Percentiles rank a stretch among this genome's conserved stretches.
These are phyloP conservation scores for Acinonyx jubatus DNA, from an alignment of 2,113 vertebrate genomes.

Conservation along the genomic window DNA sequence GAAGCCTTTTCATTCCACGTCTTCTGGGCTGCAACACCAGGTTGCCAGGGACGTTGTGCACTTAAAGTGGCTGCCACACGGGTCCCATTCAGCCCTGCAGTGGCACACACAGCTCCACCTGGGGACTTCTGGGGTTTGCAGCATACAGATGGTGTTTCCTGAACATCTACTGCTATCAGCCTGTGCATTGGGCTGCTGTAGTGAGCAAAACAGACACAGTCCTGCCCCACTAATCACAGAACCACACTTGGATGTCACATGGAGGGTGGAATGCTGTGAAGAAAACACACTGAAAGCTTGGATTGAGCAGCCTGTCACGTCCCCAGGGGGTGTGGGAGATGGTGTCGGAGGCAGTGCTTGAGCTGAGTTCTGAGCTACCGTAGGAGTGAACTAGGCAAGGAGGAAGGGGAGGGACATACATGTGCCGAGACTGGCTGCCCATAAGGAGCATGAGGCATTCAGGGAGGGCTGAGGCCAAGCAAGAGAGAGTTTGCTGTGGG, in stretches of 20 bases:
- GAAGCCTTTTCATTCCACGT: not conserved
- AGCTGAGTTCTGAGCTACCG: not conserved
- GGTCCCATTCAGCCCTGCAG: not conserved
- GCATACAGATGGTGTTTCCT: not conserved
- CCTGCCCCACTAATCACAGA: not conserved
- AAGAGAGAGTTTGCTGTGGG: not conserved
- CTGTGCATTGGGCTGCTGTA: not conserved
- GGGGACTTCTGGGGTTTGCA: not conserved
- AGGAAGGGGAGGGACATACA: rapidly evolving
- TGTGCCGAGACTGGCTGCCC: not conserved
- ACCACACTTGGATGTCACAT: not conserved
- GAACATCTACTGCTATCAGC: not conserved
- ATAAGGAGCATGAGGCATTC: rapidly evolving
- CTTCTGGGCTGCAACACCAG: constrained; percentile 7
- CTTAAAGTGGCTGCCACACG: not conserved
- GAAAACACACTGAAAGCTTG: not conserved
- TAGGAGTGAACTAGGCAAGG: not conserved
- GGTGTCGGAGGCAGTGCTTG: not conserved
- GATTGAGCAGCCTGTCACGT: not conserved
- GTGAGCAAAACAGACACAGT: rapidly evolving
- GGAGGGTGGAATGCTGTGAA: not conserved
- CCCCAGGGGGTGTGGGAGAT: not conserved
- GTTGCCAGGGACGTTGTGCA: not conserved
- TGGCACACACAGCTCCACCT: not conserved
- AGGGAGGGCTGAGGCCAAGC: not conserved